Percentiles rank a stretch among this genome's conserved stretches.
These are phyloP conservation scores for Onychostruthus taczanowskii DNA, from an alignment of 2,113 vertebrate species.

Conservation along the genomic window DNA sequence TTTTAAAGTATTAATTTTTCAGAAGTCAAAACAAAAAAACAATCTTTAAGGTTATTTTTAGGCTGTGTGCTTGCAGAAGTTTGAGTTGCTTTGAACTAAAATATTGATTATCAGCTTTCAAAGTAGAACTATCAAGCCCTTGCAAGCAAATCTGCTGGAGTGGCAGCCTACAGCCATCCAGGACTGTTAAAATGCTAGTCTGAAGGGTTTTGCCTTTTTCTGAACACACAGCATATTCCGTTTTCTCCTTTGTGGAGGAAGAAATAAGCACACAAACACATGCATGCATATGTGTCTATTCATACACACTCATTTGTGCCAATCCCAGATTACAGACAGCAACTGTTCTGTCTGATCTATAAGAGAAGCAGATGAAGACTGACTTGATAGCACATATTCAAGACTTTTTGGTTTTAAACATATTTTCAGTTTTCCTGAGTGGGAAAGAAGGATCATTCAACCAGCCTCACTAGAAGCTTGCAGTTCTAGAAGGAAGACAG, in stretches of 20 bases:
- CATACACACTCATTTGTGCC: neutral
- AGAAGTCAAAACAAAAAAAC: neutral
- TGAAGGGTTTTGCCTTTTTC: conserved; percentile 4
- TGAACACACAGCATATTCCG: neutral
- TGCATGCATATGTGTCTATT: accelerated
- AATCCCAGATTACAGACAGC: neutral
- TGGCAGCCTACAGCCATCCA: neutral
- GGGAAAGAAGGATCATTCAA: neutral
- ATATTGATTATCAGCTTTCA: neutral
- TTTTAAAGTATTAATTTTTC: neutral
- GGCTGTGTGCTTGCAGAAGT: neutral
- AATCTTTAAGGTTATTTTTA: neutral
- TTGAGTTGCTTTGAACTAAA: neutral
- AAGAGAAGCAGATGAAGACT: neutral
- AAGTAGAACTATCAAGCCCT: neutral
- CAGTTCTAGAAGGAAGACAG: neutral
- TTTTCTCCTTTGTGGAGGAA: neutral
- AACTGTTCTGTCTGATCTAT: neutral
- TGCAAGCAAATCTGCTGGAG: neutral
- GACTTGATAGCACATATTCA: neutral
- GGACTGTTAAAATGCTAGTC: neutral
- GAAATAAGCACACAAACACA: neutral
- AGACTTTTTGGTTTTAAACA: neutral
- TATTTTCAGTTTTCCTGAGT: neutral
- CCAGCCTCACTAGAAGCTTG: neutral